Percentiles rank a stretch among this genome's conserved stretches.
Evolutionary conservation across 2,888 invertebrate species (phyloP).

Genomic region (Nemapogon koenigi): DNA sequence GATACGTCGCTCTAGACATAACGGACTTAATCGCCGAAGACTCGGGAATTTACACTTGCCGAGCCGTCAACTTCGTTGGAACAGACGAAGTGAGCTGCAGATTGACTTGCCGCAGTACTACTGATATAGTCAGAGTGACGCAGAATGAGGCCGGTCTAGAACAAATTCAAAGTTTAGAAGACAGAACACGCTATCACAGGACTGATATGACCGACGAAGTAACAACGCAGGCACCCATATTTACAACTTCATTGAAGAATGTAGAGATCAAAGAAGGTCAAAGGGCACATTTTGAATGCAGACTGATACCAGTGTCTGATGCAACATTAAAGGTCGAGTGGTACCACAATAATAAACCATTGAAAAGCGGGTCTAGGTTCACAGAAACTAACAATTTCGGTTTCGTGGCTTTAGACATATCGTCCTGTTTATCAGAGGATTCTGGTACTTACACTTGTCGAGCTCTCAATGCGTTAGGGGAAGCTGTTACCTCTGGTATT

Average conservation of each 20-base stretch:
- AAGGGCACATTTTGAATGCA: constrained; percentile 92
- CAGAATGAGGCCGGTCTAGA: constrained; percentile 89
- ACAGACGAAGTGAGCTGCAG: constrained; percentile 83
- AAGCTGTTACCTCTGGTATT: constrained; percentile 90
- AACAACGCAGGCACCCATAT: constrained; percentile 90
- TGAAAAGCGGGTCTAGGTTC: constrained; percentile 94
- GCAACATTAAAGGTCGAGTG: constrained; percentile 93
- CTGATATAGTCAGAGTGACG: constrained; percentile 82
- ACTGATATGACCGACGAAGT: constrained; percentile 80
- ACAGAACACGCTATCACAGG: constrained; percentile 78
- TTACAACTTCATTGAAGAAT: constrained; percentile 91
- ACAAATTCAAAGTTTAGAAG: constrained; percentile 90
- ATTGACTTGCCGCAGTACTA: constrained; percentile 75
- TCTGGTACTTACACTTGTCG: constrained; percentile 95
- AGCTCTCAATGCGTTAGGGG: constrained; percentile 90
- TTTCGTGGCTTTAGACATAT: constrained; percentile 94
- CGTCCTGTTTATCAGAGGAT: constrained; percentile 95
- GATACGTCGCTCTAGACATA: constrained; percentile 96
- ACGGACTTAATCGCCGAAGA: constrained; percentile 96
- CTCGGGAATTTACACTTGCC: constrained; percentile 91
- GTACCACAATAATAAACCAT: constrained; percentile 90
- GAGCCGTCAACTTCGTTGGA: constrained; percentile 90
- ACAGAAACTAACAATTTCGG: constrained; percentile 97
- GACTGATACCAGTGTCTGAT: constrained; percentile 93
- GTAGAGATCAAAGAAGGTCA: constrained; percentile 94